These are phyloP conservation scores for Scleropages formosus DNA, from an alignment of 2,797 vertebrate species.

Conservation along the genomic window DNA sequence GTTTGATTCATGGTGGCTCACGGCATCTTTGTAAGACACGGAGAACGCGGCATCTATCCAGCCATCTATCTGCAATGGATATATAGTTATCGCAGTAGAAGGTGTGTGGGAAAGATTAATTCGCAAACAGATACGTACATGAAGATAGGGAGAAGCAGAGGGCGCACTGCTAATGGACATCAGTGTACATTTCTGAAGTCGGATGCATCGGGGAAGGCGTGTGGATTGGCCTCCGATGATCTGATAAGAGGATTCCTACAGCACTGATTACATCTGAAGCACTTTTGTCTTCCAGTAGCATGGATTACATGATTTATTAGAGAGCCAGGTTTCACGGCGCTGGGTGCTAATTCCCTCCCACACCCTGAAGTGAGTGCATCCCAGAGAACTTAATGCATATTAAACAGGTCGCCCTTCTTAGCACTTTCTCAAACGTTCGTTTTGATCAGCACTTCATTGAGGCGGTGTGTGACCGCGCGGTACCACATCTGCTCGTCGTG, in stretches of 20 bases:
- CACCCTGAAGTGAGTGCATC: constrained; percentile 48
- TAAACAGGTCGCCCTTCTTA: constrained; percentile 33
- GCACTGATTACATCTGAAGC: constrained; percentile 67
- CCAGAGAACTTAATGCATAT: constrained; percentile 53
- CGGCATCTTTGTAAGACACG: constrained; percentile 41
- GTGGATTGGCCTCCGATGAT: constrained; percentile 55
- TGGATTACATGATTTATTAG: constrained; percentile 70
- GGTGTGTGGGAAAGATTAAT: constrained; percentile 44
- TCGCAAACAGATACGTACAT: constrained; percentile 40
- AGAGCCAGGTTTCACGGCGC: constrained; percentile 43
- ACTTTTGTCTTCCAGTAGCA: constrained; percentile 71
- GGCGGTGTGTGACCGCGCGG: too few relatives aligned
- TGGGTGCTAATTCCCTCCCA: constrained; percentile 60
- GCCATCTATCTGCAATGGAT: constrained; percentile 56
- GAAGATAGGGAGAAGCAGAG: constrained; percentile 15
- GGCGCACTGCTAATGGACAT: constrained; percentile 42
- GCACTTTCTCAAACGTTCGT: not conserved
- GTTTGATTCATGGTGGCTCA: constrained; percentile 62
- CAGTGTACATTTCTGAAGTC: constrained; percentile 32
- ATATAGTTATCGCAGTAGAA: constrained; percentile 45
- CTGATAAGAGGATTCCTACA: constrained; percentile 65
- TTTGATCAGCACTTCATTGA: constrained; percentile 32
- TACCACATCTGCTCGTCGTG: too few relatives aligned
- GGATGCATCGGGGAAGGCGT: constrained; percentile 38
- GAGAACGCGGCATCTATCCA: constrained; percentile 35